Conservation (phyloP, 2,113 vertebrate genomes). For the human (Homo sapiens) region DNA sequence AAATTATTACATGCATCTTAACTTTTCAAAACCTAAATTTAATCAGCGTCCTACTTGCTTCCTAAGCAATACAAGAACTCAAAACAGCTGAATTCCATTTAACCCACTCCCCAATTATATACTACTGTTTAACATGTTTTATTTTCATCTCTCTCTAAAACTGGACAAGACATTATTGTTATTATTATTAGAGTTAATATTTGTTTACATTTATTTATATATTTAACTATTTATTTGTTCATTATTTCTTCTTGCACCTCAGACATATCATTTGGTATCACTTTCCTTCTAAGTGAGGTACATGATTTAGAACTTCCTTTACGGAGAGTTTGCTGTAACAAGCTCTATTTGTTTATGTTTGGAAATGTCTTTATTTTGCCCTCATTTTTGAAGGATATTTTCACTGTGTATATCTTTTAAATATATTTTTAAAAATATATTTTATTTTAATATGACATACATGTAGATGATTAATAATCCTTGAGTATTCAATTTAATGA, state of each 20-base stretch:
- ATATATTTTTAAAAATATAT: not conserved
- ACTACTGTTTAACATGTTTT: not conserved
- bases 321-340: not conserved
- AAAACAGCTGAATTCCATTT: not conserved
- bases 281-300: not conserved
- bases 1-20: not conserved
- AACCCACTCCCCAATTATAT: not conserved
- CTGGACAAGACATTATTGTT: not conserved
- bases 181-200: not conserved
- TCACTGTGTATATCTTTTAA: not conserved
- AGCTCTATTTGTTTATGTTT: not conserved
- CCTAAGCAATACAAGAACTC: not conserved
- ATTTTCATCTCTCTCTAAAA: not conserved
- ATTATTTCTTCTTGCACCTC: not conserved
- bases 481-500: not conserved
- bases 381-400: not conserved
- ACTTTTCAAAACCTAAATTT: not conserved
- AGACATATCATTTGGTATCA: not conserved
- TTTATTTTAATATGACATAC: not conserved
- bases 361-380: not conserved
- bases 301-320: not conserved
- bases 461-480: not conserved
- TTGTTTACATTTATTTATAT: not conserved
- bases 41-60: not conserved
- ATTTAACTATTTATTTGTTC: not conserved